Percentiles rank a stretch among this genome's conserved stretches.
These are phyloP conservation scores for Rhinolophus ferrumequinum DNA, from an alignment of 2,113 vertebrate species.

Conservation along the genomic window DNA sequence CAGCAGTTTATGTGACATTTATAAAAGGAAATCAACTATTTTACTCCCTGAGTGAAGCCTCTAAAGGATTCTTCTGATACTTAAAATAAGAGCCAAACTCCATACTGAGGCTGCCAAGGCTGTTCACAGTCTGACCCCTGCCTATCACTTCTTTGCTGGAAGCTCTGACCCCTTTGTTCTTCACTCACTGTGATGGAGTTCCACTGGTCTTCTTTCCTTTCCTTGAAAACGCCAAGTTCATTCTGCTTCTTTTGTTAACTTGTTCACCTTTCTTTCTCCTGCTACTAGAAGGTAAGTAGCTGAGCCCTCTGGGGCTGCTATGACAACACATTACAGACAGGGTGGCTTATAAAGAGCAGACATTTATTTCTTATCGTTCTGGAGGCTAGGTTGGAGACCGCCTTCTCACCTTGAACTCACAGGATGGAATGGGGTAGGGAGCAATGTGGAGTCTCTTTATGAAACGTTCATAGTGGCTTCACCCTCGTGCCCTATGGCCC, in stretches of 20 bases:
- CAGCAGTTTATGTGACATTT: not conserved
- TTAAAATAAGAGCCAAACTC: not conserved
- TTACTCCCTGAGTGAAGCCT: not conserved
- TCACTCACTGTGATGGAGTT: not conserved
- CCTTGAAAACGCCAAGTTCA: not conserved
- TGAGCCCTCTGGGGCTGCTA: no score
- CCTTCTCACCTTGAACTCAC: no score
- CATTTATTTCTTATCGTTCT: not conserved
- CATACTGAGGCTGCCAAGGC: not conserved
- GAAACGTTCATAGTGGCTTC: not conserved
- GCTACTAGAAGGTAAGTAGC: not conserved
- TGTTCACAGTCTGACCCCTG: not conserved
- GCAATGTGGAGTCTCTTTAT: not conserved
- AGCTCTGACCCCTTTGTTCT: not conserved
- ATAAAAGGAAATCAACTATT: not conserved
- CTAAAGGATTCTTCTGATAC: not conserved
- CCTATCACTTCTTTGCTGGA: not conserved
- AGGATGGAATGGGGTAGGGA: not conserved
- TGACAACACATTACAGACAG: not conserved
- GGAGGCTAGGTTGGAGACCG: not conserved
- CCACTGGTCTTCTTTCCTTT: not conserved
- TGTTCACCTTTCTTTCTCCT: not conserved
- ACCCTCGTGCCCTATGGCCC: not conserved
- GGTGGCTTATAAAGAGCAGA: not conserved
- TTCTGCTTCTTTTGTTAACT: not conserved